Conservation (phyloP, 2,113 vertebrate genomes). For the Sitta europaea region DNA sequence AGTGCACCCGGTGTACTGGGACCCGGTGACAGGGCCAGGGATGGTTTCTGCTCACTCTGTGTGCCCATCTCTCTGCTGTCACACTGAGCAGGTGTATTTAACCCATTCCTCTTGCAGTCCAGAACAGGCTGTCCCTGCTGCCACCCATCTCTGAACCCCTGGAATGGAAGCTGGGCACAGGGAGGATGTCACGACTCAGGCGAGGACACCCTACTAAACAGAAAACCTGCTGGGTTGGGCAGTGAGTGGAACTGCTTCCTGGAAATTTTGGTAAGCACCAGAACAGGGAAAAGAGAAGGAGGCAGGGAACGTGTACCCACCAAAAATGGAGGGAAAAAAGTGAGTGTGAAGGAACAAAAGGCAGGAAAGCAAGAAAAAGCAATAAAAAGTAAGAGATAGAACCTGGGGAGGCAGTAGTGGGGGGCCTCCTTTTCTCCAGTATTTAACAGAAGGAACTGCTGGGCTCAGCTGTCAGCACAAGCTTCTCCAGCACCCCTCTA, state of each 20-base stretch:
- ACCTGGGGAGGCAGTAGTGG: not conserved
- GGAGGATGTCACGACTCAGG: accelerated
- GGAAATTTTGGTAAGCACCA: not conserved
- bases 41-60: too few species aligned
- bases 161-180: not conserved
- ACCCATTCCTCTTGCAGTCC: not conserved
- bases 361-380: not conserved
- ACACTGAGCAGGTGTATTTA: not conserved
- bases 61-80: accelerated
- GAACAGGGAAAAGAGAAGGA: not conserved
- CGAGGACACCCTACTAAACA: not conserved
- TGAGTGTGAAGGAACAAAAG: not conserved
- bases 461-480: not conserved
- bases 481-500: not conserved
- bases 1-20: accelerated
- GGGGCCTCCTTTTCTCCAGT: not conserved
- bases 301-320: not conserved
- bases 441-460: not conserved
- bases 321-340: accelerated
- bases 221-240: not conserved
- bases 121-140: not conserved
- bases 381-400: not conserved
- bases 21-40: accelerated
- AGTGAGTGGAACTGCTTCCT: not conserved
- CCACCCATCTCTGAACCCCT: not conserved